These are phyloP conservation scores for Perca fluviatilis DNA, from an alignment of 2,113 vertebrate genomes.

Conservation along the genomic window DNA sequence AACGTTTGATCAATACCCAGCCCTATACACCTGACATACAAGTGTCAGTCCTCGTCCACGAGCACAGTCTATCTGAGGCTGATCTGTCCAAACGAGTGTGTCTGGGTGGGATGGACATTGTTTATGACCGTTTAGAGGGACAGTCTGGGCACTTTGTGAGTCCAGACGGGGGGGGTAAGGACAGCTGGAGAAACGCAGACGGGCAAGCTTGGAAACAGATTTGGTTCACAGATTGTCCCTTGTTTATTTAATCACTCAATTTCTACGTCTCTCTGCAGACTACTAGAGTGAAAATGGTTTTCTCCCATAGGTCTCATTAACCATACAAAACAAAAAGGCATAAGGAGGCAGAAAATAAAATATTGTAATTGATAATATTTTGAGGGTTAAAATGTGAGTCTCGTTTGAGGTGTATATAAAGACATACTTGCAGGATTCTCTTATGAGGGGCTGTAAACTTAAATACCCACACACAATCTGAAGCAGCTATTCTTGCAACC, in stretches of 20 bases:
- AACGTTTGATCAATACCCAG: no score
- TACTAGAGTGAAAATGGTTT: not conserved
- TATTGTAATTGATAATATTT: not conserved
- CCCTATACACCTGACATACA: not conserved
- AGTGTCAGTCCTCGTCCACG: not conserved
- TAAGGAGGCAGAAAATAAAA: not conserved
- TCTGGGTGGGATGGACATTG: constrained; percentile 15
- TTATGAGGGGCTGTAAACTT: not conserved
- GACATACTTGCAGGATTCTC: not conserved
- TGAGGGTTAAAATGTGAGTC: not conserved
- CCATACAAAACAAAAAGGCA: not conserved
- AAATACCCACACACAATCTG: not conserved
- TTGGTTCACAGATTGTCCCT: not conserved
- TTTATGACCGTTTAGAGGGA: constrained; percentile 14
- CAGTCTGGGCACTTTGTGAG: not conserved
- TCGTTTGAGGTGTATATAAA: not conserved
- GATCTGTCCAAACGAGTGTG: constrained; percentile 2
- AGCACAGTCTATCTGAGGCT: constrained; percentile 5
- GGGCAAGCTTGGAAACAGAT: constrained; percentile 21
- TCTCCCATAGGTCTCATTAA: not conserved
- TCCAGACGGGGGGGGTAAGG: not conserved
- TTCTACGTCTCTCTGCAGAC: not conserved
- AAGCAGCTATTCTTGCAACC: not conserved
- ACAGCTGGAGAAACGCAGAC: constrained; percentile 39
- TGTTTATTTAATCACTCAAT: not conserved